A percentile compares a stretch with the other conserved stretches of the same genome.
Evolutionary conservation across 1,140 invertebrate genomes (phyloP).

Genomic region (Popillia japonica): DNA sequence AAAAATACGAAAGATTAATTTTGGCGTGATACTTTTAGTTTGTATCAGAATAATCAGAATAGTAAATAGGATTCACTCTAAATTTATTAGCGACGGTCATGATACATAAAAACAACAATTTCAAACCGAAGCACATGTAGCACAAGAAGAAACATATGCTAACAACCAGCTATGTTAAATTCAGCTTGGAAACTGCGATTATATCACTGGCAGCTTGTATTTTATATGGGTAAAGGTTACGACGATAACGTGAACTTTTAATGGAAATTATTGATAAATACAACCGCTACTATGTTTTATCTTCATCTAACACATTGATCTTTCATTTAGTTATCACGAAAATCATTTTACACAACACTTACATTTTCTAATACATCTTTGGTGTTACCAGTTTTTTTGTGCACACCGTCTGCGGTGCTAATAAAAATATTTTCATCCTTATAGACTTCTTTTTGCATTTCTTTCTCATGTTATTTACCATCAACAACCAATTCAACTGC

Average conservation of each 20-base stretch:
- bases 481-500: not conserved
- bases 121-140: conserved; percentile 1
- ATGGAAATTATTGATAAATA: not conserved
- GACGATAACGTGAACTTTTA: conserved; percentile 20
- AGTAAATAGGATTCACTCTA: conserved; percentile 69
- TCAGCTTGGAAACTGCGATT: not conserved
- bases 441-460: conserved; percentile 26
- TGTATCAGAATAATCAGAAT: conserved; percentile 71
- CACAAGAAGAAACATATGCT: not conserved
- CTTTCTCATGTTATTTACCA: conserved; percentile 12
- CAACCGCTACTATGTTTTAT: not conserved
- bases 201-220: not conserved
- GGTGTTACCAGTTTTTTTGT: not conserved
- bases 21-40: conserved; percentile 18
- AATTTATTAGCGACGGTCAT: conserved; percentile 66
- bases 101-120: not conserved
- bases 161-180: not conserved
- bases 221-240: conserved; percentile 27
- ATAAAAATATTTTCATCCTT: conserved; percentile 9
- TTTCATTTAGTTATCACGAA: not conserved
- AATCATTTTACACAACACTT: not conserved
- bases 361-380: conserved; percentile 2
- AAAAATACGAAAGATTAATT: not conserved
- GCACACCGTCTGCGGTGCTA: not conserved
- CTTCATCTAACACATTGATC: not conserved